Evolutionary conservation across 1,140 invertebrate genomes (phyloP), one percentile per base, ranked within the genome.

Genomic region (Drosophila sucinea): DNA sequence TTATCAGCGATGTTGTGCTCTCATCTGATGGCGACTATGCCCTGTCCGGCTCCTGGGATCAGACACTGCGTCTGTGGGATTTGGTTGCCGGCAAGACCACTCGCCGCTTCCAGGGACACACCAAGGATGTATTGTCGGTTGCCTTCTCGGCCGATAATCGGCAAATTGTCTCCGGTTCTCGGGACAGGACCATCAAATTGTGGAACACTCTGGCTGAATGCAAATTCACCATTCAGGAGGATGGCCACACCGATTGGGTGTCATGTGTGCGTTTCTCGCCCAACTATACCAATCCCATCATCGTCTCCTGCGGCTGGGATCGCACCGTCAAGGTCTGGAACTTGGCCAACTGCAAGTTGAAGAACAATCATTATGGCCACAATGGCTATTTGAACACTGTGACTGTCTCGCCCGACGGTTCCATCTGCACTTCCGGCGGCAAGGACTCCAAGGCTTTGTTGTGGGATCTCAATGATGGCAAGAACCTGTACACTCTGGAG

Each of bases 391-490:
- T 99, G 87, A 99, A 99, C 93, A 98, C 98, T 55, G 98, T 99
- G 0, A 99, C 99, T 6, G 98, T 99, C 41, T 99, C 98, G 63
- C 99, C 99, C 91, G 99, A 99, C 94, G 99, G 99, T 91, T 99
- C 98, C 1, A 95, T 99, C 2, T 99, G 99, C 94, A 99, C 99
- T 30, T 99, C 98, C 78, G 99, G 99, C 93, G 99, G 99, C 89
- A 99, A 99, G 95, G 99, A 99, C 93, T 98, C 98, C 93, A 98
- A 98, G 93, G 98, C 99, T 7, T 99, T 99, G 98, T 93, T 99
- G 58, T 99, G 99, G 99, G 17, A 17, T 17, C 17, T 17, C 17
- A 17, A 17, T 17, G 17, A 17, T 17, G 17, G 17, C 17, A 17
- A 99, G 93, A 98, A 99, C 93, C 94, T 99, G 86, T 99, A 99